Conservation (phyloP, 2,888 invertebrate species). For the Ochropacha duplaris region DNA sequence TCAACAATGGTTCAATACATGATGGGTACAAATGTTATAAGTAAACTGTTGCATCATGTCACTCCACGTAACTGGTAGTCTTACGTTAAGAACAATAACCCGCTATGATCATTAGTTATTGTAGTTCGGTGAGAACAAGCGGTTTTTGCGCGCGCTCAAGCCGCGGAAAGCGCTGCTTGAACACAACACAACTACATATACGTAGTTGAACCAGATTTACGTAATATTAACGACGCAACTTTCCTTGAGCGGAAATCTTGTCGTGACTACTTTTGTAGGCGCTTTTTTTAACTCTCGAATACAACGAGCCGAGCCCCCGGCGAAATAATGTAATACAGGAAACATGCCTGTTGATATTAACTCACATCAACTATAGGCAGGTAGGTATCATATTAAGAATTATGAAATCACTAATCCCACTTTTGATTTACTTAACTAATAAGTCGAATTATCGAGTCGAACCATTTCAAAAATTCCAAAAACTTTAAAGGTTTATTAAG, state of each 20-base stretch:
- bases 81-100: slow-evolving; percentile 63
- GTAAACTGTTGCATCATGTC: slow-evolving; percentile 46
- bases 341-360: not conserved
- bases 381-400: not conserved
- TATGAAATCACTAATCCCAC: not conserved
- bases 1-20: slow-evolving; percentile 25
- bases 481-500: not conserved
- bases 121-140: slow-evolving; percentile 60
- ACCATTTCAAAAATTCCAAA: not conserved
- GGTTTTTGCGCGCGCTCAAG: slow-evolving; percentile 61
- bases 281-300: slow-evolving; percentile 19
- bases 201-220: slow-evolving; percentile 65
- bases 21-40: slow-evolving; percentile 39
- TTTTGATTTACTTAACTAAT: not conserved
- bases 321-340: slow-evolving; percentile 1
- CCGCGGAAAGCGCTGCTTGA: slow-evolving; percentile 54
- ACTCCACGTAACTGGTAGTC: slow-evolving; percentile 58
- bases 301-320: not conserved
- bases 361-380: not conserved
- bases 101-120: slow-evolving; percentile 65
- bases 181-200: slow-evolving; percentile 13
- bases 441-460: not conserved
- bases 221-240: slow-evolving; percentile 57
- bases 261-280: slow-evolving; percentile 12
- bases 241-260: slow-evolving; percentile 53